Evolutionary conservation across 2,888 invertebrate species (phyloP), one percentile per base, ranked within the genome.

Genomic region (Aethes cnicana): DNA sequence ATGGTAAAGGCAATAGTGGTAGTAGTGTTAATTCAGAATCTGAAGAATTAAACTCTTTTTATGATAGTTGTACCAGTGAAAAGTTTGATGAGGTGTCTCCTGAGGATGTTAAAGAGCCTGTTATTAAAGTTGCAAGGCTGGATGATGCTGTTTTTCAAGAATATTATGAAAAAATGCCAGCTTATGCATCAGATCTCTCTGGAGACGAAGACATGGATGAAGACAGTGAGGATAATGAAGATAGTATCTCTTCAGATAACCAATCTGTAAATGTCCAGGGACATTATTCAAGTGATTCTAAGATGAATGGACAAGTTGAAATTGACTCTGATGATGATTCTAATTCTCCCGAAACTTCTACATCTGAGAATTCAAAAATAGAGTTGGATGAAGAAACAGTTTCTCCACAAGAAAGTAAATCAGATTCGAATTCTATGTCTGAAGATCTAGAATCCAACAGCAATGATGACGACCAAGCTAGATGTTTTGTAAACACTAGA

Each of bases 401-500:
- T 60, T 61, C 25, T 57, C 57, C 35, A 52, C 55, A 46, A 30
- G 47, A 56, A 36, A 39, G 41, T 43, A 54, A 61, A 41, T 47
- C 33, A 11, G 12, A 37, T 23, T 28, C 12, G 12, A 9, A 14
- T 12, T 35, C 23, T 11, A 25, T 14, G 2, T 30, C n/a, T 37
- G 49, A 44, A 16, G 39, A 49, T 23, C 8, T 43, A 7, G 49
- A 42, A 26, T 49, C 49, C 11, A 44, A 44, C 16, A 35, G 46
- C 20, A 32, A 36, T 18, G 50, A 54, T 47, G 55, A 55, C 47
- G 55, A 60, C 39, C 71, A 76, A 53, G 73, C 76, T 5, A 68
- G 56, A 61, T 72, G 63, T 67, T 89, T 84, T 74, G 84, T 89
- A 2, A 88, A 84, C 41, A 87, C 81, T 23, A 79, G 88, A 69